Conservation (phyloP, 2,888 invertebrate species). For the Tetragonisca angustula region DNA sequence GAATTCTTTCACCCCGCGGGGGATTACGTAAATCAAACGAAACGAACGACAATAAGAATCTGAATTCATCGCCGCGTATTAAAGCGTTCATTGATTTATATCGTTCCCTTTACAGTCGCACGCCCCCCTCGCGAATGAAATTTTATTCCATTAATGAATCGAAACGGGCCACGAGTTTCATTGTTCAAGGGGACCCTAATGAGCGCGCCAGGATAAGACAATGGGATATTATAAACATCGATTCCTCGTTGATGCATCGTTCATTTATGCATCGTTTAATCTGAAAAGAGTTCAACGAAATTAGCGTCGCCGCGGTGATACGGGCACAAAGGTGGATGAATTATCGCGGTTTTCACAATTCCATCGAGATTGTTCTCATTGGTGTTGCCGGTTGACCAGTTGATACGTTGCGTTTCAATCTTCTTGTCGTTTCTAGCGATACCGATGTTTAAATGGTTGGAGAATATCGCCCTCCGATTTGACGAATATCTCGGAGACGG, state of each 20-base stretch:
- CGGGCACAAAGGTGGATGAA: neutral
- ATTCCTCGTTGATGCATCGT: constrained; percentile 39
- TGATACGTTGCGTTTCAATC: too few species aligned
- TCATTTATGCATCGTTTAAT: constrained; percentile 50
- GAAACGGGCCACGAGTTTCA: constrained; percentile 15
- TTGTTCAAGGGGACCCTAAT: constrained; percentile 26
- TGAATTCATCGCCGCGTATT: constrained; percentile 31
- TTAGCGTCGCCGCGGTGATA: neutral
- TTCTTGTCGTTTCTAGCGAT: too few species aligned
- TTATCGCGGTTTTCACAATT: neutral
- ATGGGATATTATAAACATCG: constrained; percentile 51
- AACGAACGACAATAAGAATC: constrained; percentile 36
- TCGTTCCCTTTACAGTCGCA: constrained; percentile 19
- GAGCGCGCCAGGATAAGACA: constrained; percentile 33
- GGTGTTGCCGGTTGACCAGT: too few species aligned
- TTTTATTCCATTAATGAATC: constrained; percentile 37
- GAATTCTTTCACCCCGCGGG: neutral
- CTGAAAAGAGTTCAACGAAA: constrained; percentile 24
- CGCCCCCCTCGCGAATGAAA: constrained; percentile 18
- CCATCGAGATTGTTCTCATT: neutral
- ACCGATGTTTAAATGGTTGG: too few species aligned
- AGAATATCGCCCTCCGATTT: too few species aligned
- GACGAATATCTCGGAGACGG: too few species aligned
- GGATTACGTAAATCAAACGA: constrained; percentile 16
- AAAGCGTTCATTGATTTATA: constrained; percentile 39